Base-by-base conservation (phyloP, 2,113 vertebrate genomes). In the Esox niger region DNA sequence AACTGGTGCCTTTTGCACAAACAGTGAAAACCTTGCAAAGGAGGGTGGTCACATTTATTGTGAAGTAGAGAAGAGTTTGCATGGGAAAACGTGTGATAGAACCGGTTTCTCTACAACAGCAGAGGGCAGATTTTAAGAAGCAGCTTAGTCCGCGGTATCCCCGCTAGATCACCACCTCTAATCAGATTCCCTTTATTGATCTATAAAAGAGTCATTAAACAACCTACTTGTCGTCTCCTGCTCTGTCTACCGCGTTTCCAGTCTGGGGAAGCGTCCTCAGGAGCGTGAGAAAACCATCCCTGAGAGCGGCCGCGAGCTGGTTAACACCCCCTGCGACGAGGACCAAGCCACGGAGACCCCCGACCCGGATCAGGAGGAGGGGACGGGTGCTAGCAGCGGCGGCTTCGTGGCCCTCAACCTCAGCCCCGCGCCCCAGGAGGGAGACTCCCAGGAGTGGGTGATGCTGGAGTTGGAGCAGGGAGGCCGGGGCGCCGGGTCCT, bases 381-480 rank as follows among this genome's bases (percentile, higher is more conserved):
- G 94, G 32, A 95, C 91, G 6, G 90, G 82, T 64, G 92, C 91
- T 29, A 98, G 96, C 91, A 95, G 94, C 31, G 96, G 95, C 72
- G 96, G 95, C 72, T 98, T 96, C 73, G 91, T 97, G 77, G 96
- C 96, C 1, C 92, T 97, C 47, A 96, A 96, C 80, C 85, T 98
- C 80, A 98, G 91, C 76, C 95, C 96, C 43, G 94, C 91, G 64
- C 94, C 92, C 72, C 96, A 95, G 68, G 96, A 98, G 47, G 88
- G 93, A 58, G 95, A 97, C 88, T 97, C 96, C 62, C 97, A 95
- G 84, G 97, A 98, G 76, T 98, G 96, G 96, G 95, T 98, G 77
- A 92, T 98, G 86, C 93, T 99, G 79, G 96, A 98, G 83, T 91
- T 97, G 29, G 96, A 98, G 70, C 92, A 90, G 46, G 38, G 38